A percentile compares a stretch with the other conserved stretches of the same genome.
These are phyloP conservation scores for Ichneumoninae sp. DNA, from an alignment of 2,888 invertebrate genomes.

Conservation along the genomic window DNA sequence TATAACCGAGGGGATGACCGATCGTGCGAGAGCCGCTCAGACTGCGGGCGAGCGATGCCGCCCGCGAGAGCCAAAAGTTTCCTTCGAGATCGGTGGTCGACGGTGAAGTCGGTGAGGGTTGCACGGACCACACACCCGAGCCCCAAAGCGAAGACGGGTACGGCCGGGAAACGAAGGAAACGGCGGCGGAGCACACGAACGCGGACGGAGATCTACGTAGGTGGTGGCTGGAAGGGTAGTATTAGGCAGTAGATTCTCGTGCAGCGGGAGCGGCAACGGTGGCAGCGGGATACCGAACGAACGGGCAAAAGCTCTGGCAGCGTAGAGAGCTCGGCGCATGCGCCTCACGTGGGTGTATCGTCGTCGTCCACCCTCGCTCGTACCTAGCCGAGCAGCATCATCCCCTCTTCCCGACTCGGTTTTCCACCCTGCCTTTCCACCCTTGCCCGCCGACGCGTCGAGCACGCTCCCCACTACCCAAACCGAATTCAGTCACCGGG, in stretches of 20 bases:
- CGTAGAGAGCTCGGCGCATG: slow-evolving; percentile 71
- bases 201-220: slow-evolving; percentile 38
- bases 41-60: slow-evolving; percentile 53
- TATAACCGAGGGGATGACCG: slow-evolving; percentile 45
- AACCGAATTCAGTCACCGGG: slow-evolving; percentile 81
- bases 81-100: slow-evolving; percentile 46
- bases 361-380: slow-evolving; percentile 74
- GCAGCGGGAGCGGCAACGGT: slow-evolving; percentile 48
- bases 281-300: slow-evolving; percentile 59
- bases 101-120: slow-evolving; percentile 31
- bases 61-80: slow-evolving; percentile 50
- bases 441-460: slow-evolving; percentile 74
- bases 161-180: slow-evolving; percentile 41
- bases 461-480: slow-evolving; percentile 71
- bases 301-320: slow-evolving; percentile 53
- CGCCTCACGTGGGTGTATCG: slow-evolving; percentile 80
- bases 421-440: slow-evolving; percentile 67
- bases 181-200: slow-evolving; percentile 56
- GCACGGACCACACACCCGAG: background rate
- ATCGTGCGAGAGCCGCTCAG: slow-evolving; percentile 57
- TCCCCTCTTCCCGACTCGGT: slow-evolving; percentile 63
- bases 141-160: slow-evolving; percentile 17
- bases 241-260: slow-evolving; percentile 52
- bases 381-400: slow-evolving; percentile 61
- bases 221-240: slow-evolving; percentile 51